Percentiles rank a stretch among this genome's conserved stretches.
These are phyloP conservation scores for Loriculus beryllinus DNA, from an alignment of 2,797 vertebrate genomes.

Conservation along the genomic window DNA sequence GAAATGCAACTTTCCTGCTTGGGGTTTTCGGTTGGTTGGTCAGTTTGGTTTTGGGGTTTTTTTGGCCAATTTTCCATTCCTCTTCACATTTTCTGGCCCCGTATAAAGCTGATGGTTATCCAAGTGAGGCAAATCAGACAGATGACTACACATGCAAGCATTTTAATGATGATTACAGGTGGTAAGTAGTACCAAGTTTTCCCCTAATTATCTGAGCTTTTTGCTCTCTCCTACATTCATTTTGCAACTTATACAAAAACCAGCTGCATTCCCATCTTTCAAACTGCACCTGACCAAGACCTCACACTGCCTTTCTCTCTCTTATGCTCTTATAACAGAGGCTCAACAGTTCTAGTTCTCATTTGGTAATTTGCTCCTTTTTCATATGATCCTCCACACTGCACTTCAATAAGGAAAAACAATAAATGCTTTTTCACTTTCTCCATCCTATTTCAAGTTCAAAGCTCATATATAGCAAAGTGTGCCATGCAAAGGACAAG, in stretches of 20 bases:
- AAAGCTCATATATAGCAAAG: neutral
- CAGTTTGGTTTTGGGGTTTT: neutral
- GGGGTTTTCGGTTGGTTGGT: neutral
- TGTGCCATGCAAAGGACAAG: neutral
- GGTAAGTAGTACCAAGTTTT: neutral
- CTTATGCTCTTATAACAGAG: neutral
- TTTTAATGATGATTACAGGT: neutral
- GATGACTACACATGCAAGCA: neutral
- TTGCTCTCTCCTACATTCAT: neutral
- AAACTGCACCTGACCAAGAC: neutral
- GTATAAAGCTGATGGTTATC: constrained; percentile 11
- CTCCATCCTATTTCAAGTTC: neutral
- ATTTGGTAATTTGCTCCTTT: neutral
- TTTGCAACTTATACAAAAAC: neutral
- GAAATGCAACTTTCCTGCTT: neutral
- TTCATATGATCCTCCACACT: neutral
- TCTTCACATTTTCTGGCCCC: neutral
- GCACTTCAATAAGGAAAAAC: neutral
- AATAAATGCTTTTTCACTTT: neutral
- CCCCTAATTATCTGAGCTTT: neutral
- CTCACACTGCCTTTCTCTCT: neutral
- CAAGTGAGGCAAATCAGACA: neutral
- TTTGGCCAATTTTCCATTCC: neutral
- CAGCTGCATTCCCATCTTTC: neutral
- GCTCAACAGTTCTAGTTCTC: neutral